These are phyloP conservation scores for Beris chalybata DNA, from an alignment of 2,888 invertebrate species.

Conservation along the genomic window DNA sequence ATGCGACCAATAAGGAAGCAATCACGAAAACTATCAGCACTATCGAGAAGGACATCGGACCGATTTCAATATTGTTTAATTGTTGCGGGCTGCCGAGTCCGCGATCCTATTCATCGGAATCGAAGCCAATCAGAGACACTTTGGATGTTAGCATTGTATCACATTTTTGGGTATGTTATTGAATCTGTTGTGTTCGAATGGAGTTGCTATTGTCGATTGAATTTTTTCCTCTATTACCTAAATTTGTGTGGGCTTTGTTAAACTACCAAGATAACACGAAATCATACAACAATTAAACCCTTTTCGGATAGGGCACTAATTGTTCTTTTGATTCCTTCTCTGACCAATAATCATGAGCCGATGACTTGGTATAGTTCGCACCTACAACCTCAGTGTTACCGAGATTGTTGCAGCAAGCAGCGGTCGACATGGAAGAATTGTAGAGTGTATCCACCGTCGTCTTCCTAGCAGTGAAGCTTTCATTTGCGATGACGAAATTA, in stretches of 20 bases:
- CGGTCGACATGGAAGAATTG: too few relatives aligned
- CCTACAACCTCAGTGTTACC: too few relatives aligned
- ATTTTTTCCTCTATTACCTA: not conserved
- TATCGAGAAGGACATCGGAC: conserved; percentile 60
- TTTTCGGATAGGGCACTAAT: too few relatives aligned
- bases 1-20: conserved; percentile 61
- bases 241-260: too few relatives aligned
- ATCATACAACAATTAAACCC: not conserved
- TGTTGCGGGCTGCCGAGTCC: conserved; percentile 68
- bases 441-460: too few relatives aligned
- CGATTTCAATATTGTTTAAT: conserved; percentile 65
- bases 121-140: conserved; percentile 60
- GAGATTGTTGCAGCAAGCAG: too few relatives aligned
- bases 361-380: too few relatives aligned
- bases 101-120: conserved; percentile 59
- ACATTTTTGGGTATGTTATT: conserved; percentile 62
- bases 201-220: not conserved
- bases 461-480: too few relatives aligned
- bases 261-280: too few relatives aligned
- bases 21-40: conserved; percentile 56
- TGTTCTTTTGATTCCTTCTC: too few relatives aligned
- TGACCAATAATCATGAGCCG: too few relatives aligned
- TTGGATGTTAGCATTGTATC: conserved; percentile 64
- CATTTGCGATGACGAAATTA: too few relatives aligned
- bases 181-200: not conserved